Percentiles rank a stretch among this genome's conserved stretches.
These are phyloP conservation scores for Diaperis boleti DNA, from an alignment of 2,888 invertebrate species.

Conservation along the genomic window DNA sequence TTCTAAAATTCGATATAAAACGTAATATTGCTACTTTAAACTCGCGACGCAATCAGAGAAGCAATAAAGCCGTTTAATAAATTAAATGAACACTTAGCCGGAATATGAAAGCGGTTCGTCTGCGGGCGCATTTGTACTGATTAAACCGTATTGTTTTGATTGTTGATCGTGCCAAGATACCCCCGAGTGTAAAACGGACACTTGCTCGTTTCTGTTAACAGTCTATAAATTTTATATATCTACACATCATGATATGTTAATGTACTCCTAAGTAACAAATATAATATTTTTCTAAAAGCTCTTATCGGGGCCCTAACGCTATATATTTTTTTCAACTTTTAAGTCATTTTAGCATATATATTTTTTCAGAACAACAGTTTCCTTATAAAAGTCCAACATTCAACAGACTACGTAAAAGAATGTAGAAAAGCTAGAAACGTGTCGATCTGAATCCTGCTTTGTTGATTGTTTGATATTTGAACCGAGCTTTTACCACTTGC, in stretches of 20 bases:
- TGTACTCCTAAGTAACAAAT: constrained; percentile 30
- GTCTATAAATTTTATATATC: constrained; percentile 21
- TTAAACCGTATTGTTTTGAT: not conserved
- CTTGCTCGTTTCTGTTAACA: constrained; percentile 25
- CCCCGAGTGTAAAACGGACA: constrained; percentile 37
- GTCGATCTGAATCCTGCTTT: constrained; percentile 32
- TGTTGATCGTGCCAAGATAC: no score
- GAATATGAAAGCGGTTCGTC: not conserved
- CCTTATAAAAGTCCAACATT: constrained; percentile 3
- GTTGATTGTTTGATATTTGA: constrained; percentile 36
- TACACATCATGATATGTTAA: constrained; percentile 40
- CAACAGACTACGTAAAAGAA: not conserved
- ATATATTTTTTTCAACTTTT: not conserved
- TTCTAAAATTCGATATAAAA: not conserved
- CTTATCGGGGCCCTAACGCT: constrained; percentile 28
- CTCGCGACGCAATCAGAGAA: not conserved
- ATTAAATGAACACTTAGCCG: not conserved
- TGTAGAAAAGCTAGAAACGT: constrained; percentile 28
- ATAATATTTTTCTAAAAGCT: constrained; percentile 39
- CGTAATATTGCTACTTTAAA: not conserved
- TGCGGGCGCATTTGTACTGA: not conserved
- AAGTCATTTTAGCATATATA: not conserved
- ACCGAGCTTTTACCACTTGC: constrained; percentile 33
- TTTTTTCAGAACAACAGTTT: constrained; percentile 26
- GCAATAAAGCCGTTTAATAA: not conserved